Evolutionary conservation across 2,888 invertebrate species (phyloP).

Genomic region (Dorcus hopei): DNA sequence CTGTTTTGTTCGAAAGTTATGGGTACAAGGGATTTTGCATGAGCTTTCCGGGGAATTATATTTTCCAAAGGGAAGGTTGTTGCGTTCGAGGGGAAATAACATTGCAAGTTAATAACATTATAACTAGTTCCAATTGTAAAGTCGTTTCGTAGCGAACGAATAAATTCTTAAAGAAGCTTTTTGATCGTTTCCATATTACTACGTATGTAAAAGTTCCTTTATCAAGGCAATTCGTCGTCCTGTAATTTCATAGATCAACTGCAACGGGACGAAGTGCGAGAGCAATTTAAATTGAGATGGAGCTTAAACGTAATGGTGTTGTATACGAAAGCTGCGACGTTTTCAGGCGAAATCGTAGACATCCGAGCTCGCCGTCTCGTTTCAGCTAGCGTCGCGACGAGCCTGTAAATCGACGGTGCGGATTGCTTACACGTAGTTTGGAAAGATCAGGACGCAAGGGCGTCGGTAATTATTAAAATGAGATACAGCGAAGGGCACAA

Average conservation of each 20-base stretch:
- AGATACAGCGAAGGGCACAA: not conserved
- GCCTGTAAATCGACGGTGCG: not conserved
- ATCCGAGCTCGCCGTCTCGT: not conserved
- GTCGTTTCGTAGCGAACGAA: no score
- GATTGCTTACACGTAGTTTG: slow-evolving; percentile 8
- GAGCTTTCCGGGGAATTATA: no score
- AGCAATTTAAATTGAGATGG: slow-evolving; percentile 17
- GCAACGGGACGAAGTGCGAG: slow-evolving; percentile 3
- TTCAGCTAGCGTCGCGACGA: not conserved
- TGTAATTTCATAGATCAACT: slow-evolving; percentile 12
- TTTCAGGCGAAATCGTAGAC: slow-evolving; percentile 4
- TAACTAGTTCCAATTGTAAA: no score
- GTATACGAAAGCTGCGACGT: slow-evolving; percentile 9
- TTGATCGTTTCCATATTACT: not conserved
- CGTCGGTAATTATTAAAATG: slow-evolving; percentile 2
- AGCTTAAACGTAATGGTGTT: slow-evolving; percentile 11
- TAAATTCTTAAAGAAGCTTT: no score
- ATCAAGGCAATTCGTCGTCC: slow-evolving; percentile 5
- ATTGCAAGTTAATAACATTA: no score
- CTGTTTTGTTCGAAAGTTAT: no score
- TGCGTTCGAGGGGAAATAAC: no score
- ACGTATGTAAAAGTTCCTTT: not conserved
- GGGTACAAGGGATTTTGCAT: no score
- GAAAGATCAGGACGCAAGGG: slow-evolving; percentile 5
- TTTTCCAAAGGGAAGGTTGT: no score